A percentile compares a stretch with the other conserved stretches of the same genome.
Conservation (phyloP, 2,888 invertebrate genomes). For the Chaitophorus viminalis region DNA sequence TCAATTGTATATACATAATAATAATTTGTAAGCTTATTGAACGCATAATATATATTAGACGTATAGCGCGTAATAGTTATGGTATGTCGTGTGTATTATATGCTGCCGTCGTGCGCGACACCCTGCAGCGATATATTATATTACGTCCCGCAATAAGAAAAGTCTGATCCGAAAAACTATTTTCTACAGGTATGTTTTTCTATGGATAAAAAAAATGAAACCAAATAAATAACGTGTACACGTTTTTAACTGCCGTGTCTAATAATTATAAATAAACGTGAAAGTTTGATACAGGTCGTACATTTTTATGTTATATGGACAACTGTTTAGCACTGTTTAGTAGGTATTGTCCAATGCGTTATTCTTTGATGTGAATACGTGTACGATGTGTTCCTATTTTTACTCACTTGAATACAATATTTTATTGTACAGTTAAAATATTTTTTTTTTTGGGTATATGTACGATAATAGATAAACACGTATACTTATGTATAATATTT, state of each 20-base stretch:
- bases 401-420: background rate
- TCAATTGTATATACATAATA: background rate
- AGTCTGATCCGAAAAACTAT: background rate
- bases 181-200: background rate
- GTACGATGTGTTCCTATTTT: background rate
- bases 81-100: background rate
- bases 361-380: background rate
- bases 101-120: slow-evolving; percentile 6
- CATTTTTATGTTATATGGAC: background rate
- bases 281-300: slow-evolving; percentile 1
- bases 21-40: background rate
- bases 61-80: background rate
- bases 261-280: slow-evolving; percentile 38
- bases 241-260: slow-evolving; percentile 32
- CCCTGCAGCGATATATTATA: slow-evolving; percentile 33
- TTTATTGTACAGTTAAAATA: background rate
- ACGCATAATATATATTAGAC: background rate
- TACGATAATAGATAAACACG: background rate
- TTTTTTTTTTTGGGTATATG: background rate
- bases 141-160: slow-evolving; percentile 9
- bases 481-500: too few species aligned
- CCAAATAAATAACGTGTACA: background rate
- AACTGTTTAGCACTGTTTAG: background rate
- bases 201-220: background rate
- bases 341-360: background rate